A percentile compares a stretch with the other conserved stretches of the same genome.
These are phyloP conservation scores for Semotilus atromaculatus DNA, from an alignment of 2,797 vertebrate genomes.

Conservation along the genomic window DNA sequence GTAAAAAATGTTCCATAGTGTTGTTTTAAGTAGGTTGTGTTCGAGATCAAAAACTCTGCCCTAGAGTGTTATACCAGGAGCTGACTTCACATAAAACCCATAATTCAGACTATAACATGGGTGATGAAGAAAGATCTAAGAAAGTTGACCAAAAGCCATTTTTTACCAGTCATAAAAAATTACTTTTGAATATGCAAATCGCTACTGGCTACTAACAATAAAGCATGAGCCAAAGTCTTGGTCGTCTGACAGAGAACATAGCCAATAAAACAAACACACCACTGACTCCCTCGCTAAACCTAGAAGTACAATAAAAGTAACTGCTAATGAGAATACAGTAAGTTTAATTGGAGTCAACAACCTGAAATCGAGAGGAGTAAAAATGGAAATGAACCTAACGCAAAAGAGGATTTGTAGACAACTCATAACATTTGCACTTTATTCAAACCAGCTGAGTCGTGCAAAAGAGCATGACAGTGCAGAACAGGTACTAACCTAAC, in stretches of 20 bases:
- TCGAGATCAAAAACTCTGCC: conserved; percentile 12
- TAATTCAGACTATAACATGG: neutral
- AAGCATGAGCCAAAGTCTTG: neutral
- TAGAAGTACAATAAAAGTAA: neutral
- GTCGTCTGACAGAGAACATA: neutral
- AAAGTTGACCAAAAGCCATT: neutral
- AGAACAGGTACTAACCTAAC: conserved; percentile 7
- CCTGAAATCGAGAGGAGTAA: conserved; percentile 18
- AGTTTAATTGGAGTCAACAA: neutral
- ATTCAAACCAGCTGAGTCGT: conserved; percentile 28
- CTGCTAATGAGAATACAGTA: neutral
- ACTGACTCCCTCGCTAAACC: neutral
- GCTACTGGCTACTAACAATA: neutral
- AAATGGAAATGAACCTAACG: conserved; percentile 41
- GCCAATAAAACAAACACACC: neutral
- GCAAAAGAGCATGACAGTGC: neutral
- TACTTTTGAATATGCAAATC: neutral
- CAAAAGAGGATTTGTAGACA: conserved; percentile 38
- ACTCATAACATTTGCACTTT: conserved; percentile 36
- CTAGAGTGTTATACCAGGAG: neutral
- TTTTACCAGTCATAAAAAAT: neutral
- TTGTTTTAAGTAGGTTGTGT: neutral
- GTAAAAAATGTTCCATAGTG: no score
- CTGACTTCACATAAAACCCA: neutral
- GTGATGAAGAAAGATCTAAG: neutral